Evolutionary conservation across 1,140 invertebrate species (phyloP).

Genomic region (Lordiphosa mommai): DNA sequence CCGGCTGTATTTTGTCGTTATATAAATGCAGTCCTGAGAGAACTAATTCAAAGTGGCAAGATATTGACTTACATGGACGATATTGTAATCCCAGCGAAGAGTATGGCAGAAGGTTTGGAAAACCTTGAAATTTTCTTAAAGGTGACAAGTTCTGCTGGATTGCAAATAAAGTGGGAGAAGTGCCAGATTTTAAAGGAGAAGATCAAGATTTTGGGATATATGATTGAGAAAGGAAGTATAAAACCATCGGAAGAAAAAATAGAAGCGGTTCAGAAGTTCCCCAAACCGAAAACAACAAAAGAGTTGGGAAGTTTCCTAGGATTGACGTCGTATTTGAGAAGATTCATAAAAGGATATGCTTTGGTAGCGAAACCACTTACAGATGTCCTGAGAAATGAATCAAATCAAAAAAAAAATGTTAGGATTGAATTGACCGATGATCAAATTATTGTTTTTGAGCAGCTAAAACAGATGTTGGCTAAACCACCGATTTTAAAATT

Average conservation of each 20-base stretch:
- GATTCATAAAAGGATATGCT: neutral
- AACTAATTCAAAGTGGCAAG: neutral
- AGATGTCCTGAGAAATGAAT: too few relatives aligned
- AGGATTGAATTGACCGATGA: too few relatives aligned
- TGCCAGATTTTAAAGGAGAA: neutral
- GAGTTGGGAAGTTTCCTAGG: slow-evolving; percentile 4
- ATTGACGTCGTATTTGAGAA: slow-evolving; percentile 9
- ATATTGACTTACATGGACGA: slow-evolving; percentile 2
- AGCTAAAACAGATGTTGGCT: too few relatives aligned
- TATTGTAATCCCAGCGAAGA: neutral
- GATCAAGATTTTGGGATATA: slow-evolving; percentile 7
- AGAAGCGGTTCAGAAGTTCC: slow-evolving; percentile 9
- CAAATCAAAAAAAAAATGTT: too few relatives aligned
- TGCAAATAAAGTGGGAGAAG: neutral
- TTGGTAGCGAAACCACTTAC: too few relatives aligned
- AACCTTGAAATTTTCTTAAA: neutral
- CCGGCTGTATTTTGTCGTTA: neutral
- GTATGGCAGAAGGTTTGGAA: neutral
- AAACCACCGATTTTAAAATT: too few relatives aligned
- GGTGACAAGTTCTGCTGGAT: neutral
- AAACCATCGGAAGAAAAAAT: neutral
- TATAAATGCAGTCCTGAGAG: neutral
- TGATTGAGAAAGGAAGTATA: slow-evolving; percentile 5
- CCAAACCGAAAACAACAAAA: slow-evolving; percentile 3
- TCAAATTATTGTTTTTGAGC: too few relatives aligned